These are phyloP conservation scores for Drosophila atroscutellata DNA, from an alignment of 2,888 invertebrate genomes.

Conservation along the genomic window DNA sequence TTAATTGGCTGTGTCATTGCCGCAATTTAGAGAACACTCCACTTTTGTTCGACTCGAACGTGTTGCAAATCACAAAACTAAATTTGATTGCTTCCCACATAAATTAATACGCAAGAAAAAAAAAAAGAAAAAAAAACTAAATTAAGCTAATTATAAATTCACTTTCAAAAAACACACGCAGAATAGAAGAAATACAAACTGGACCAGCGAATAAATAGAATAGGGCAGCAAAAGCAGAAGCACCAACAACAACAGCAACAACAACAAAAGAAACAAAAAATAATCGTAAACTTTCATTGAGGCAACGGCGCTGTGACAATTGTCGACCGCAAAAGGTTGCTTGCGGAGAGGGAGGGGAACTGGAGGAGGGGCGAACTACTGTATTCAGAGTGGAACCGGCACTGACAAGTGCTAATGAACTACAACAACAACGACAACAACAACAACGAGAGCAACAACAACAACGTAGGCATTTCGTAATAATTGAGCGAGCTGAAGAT, in stretches of 20 bases:
- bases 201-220: conserved; percentile 22
- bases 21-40: conserved; percentile 7
- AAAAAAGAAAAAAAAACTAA: neutral
- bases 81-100: conserved; percentile 55
- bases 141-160: conserved; percentile 68
- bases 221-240: conserved; percentile 18
- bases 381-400: conserved; percentile 57
- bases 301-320: conserved; percentile 55
- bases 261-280: conserved; percentile 24
- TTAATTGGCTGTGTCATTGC: conserved; percentile 38
- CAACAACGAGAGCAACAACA: conserved; percentile 10
- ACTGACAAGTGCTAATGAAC: conserved; percentile 77
- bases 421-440: conserved; percentile 42
- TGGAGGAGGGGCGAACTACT: conserved; percentile 23
- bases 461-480: conserved; percentile 57
- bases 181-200: conserved; percentile 9
- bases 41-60: neutral
- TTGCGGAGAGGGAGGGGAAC: neutral
- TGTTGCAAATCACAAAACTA: conserved; percentile 14
- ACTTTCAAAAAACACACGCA: conserved; percentile 58
- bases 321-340: conserved; percentile 29
- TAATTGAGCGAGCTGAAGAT: conserved; percentile 61
- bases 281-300: conserved; percentile 68
- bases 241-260: conserved; percentile 6
- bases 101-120: conserved; percentile 52